phyloP scores from a whole-genome alignment of 2,113 vertebrate species.

The Heptranchias perlo region DNA sequence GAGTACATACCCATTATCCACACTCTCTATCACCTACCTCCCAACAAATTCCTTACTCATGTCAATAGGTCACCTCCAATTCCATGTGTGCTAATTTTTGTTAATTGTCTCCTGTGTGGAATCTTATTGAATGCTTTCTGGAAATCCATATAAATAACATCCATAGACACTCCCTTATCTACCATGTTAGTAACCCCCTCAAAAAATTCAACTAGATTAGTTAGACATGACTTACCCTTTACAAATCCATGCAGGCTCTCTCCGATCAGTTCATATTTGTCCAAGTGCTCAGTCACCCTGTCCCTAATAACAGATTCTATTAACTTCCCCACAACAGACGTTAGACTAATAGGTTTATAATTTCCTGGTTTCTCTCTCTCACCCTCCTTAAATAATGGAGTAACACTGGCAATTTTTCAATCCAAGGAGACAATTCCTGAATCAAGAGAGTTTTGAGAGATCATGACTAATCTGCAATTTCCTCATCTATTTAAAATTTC shows the following conservation, averaged over 20 bases:
- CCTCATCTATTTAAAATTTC: not conserved
- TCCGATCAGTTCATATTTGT: not conserved
- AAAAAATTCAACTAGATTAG: not conserved
- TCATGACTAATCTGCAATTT: not conserved
- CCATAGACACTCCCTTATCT: not conserved
- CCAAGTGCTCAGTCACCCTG: not conserved
- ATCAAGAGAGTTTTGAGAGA: not conserved
- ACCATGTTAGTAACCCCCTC: not conserved
- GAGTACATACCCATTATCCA: no score
- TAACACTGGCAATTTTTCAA: not conserved
- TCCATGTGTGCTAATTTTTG: no score
- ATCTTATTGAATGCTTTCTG: not conserved
- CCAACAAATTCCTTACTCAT: no score
- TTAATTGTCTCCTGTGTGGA: not conserved
- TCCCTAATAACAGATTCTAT: not conserved
- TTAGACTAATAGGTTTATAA: not conserved
- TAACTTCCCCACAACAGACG: not conserved
- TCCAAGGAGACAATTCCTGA: not conserved
- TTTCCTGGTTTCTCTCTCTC: not conserved
- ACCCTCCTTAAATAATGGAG: not conserved
- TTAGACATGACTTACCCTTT: not conserved
- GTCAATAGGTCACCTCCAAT: no score
- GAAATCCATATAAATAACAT: not conserved
- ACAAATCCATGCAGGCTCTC: not conserved
- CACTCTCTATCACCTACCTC: no score